Percentiles rank a stretch among this genome's conserved stretches.
These are phyloP conservation scores for Pseudotriccus pelzelni DNA, from an alignment of 2,797 vertebrate species.

Conservation along the genomic window DNA sequence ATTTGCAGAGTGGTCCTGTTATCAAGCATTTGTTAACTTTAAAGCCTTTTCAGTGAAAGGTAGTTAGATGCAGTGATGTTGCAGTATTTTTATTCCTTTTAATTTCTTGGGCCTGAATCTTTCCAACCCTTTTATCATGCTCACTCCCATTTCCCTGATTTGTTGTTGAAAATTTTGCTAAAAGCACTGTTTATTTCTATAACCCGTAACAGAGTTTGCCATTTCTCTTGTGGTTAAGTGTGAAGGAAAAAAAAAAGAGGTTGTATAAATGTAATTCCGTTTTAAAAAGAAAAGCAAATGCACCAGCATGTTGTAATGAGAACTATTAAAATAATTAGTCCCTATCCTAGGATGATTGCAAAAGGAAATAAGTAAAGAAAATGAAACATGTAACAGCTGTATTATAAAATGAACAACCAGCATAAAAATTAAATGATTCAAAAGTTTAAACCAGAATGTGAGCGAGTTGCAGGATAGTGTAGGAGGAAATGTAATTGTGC, in stretches of 20 bases:
- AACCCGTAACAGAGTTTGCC: background rate
- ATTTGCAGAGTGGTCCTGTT: background rate
- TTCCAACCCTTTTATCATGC: background rate
- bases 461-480: background rate
- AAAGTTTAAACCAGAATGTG: constrained; percentile 33
- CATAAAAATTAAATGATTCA: constrained; percentile 37
- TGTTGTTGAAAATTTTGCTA: background rate
- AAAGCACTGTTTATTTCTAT: background rate
- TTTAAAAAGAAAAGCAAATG: constrained; percentile 42
- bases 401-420: constrained; percentile 46
- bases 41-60: background rate
- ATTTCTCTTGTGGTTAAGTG: background rate
- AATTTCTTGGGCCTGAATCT: background rate
- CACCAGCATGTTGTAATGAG: constrained; percentile 36
- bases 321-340: constrained; percentile 66
- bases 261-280: constrained; percentile 14
- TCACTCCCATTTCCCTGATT: background rate
- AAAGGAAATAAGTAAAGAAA: constrained; percentile 59
- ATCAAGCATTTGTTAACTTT: background rate
- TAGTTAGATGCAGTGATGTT: background rate
- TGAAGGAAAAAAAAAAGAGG: background rate
- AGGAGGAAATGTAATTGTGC: constrained; percentile 26
- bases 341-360: constrained; percentile 31
- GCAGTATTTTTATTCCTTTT: background rate
- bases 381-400: constrained; percentile 15